phyloP scores from a whole-genome alignment of 2,113 vertebrate genomes.

The Burhinus oedicnemus region DNA sequence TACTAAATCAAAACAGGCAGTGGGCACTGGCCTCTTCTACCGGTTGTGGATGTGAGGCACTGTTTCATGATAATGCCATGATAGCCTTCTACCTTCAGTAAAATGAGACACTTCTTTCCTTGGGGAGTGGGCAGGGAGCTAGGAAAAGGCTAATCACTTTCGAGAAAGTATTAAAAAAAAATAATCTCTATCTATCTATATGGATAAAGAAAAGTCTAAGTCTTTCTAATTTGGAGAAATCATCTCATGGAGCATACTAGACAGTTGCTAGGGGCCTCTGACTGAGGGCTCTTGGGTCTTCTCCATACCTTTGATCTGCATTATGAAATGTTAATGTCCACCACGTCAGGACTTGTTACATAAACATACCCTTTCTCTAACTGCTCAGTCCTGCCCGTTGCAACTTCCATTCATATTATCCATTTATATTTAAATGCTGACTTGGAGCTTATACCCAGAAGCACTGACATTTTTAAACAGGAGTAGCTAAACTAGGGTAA shows the following conservation, averaged over 20 bases:
- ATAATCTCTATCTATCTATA: background rate
- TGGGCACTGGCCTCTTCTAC: background rate
- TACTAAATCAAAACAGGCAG: conserved; percentile 4
- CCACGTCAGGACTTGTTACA: conserved; percentile 58
- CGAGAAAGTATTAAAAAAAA: background rate
- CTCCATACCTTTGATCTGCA: conserved; percentile 74
- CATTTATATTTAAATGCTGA: conserved; percentile 63
- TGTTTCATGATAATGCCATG: background rate
- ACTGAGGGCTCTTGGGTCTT: conserved; percentile 72
- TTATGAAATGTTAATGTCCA: conserved; percentile 80
- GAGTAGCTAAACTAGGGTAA: conserved; percentile 65
- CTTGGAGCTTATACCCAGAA: conserved; percentile 65
- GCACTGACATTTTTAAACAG: conserved; percentile 69
- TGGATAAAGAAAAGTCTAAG: conserved; percentile 44
- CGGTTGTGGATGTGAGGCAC: background rate
- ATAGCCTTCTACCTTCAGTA: background rate
- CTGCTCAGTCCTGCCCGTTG: conserved; percentile 28
- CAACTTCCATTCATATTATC: conserved; percentile 57
- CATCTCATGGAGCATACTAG: conserved; percentile 51
- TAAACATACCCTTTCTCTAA: conserved; percentile 67
- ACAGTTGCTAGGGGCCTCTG: conserved; percentile 64
- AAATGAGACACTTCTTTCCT: background rate
- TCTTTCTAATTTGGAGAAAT: conserved; percentile 73
- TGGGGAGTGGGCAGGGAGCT: background rate
- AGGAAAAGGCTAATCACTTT: background rate